Percentiles rank a stretch among this genome's conserved stretches.
phyloP scores from a whole-genome alignment of 2,888 invertebrate genomes.

The Oegoconia quadripuncta region DNA sequence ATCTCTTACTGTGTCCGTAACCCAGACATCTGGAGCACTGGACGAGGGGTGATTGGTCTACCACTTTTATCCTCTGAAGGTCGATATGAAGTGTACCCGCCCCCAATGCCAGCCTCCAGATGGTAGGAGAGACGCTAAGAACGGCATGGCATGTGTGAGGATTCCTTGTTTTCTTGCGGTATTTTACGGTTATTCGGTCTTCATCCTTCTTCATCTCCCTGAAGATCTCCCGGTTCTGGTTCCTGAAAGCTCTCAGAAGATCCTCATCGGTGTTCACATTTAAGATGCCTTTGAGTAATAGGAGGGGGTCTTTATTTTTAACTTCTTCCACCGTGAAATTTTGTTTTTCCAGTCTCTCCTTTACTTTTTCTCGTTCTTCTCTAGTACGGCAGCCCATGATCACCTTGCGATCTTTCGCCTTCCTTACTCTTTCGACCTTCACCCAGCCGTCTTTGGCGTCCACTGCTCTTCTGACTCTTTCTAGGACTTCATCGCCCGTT shows the following conservation, averaged over 20 bases:
- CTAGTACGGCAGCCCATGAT: not conserved
- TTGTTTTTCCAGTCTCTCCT: not conserved
- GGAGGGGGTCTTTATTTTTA: slow-evolving; percentile 6
- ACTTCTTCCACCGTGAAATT: slow-evolving; percentile 3
- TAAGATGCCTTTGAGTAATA: slow-evolving; percentile 4
- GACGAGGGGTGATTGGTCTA: slow-evolving; percentile 6
- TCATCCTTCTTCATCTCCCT: not conserved
- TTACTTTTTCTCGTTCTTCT: not conserved
- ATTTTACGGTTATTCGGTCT: not conserved
- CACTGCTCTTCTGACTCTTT: not conserved
- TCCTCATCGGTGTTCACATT: slow-evolving; percentile 13
- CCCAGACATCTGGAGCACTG: slow-evolving; percentile 7
- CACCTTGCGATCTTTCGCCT: not conserved
- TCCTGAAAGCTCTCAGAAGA: slow-evolving; percentile 6
- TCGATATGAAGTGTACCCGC: not conserved
- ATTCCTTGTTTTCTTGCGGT: slow-evolving; percentile 12
- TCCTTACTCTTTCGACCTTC: not conserved
- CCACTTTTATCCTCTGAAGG: not conserved
- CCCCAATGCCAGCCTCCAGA: slow-evolving; percentile 4
- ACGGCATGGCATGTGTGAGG: slow-evolving; percentile 10
- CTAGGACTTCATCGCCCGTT: not conserved
- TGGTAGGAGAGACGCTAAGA: slow-evolving; percentile 8
- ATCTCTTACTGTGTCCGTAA: slow-evolving; percentile 3
- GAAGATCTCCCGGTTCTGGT: slow-evolving; percentile 5
- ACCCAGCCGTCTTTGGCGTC: not conserved